Conservation (phyloP, 2,888 invertebrate species). For the Allacma fusca region DNA sequence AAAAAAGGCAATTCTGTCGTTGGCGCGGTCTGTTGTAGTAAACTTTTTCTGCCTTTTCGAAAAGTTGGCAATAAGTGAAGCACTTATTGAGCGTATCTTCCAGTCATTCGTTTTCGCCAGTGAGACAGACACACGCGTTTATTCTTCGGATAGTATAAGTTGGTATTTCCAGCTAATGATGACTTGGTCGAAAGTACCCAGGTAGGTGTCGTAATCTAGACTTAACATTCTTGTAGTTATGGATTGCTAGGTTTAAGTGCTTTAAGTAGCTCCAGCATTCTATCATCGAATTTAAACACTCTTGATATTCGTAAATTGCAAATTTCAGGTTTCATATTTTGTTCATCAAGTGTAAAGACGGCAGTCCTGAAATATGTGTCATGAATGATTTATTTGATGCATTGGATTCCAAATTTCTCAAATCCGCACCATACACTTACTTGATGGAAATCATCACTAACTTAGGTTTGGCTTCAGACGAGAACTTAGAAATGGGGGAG, state of each 20-base stretch:
- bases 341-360: conserved; percentile 33
- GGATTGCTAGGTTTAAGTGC: no score
- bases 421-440: conserved; percentile 25
- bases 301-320: background rate
- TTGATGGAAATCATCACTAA: conserved; percentile 34
- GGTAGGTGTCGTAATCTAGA: conserved; percentile 7
- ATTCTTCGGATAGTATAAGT: conserved; percentile 37
- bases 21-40: conserved; percentile 24
- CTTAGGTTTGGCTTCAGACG: background rate
- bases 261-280: no score
- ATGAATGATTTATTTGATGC: conserved; percentile 26
- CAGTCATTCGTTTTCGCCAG: conserved; percentile 30
- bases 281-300: background rate
- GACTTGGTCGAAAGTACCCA: conserved; percentile 34
- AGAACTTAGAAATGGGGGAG: conserved; percentile 9
- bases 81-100: conserved; percentile 25
- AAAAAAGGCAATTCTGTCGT: conserved; percentile 22
- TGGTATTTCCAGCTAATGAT: conserved; percentile 43
- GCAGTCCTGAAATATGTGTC: background rate
- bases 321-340: conserved; percentile 29
- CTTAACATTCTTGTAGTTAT: no score
- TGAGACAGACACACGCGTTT: background rate
- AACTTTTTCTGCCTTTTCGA: conserved; percentile 38
- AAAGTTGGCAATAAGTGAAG: conserved; percentile 25
- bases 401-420: conserved; percentile 28